A percentile compares a stretch with the other conserved stretches of the same genome.
These are phyloP conservation scores for Seriola aureovittata DNA, from an alignment of 2,113 vertebrate genomes.

Conservation along the genomic window DNA sequence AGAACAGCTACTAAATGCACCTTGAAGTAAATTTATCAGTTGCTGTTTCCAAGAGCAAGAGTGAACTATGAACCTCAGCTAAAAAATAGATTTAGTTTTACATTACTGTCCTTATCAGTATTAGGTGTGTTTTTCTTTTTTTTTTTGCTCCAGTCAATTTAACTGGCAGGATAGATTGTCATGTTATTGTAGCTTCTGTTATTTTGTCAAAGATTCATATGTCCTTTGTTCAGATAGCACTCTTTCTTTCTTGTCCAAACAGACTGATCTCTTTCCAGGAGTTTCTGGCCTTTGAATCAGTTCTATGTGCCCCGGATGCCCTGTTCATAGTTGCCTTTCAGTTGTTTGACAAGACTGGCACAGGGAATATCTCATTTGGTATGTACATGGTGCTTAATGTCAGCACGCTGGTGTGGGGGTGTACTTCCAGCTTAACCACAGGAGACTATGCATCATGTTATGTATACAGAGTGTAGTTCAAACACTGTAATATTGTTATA, in stretches of 20 bases:
- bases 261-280: constrained; percentile 99
- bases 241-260: constrained; percentile 76
- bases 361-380: constrained; percentile 96
- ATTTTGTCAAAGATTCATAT: constrained; percentile 26
- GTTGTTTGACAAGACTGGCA: constrained; percentile 96
- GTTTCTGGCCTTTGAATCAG: constrained; percentile 97
- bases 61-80: not conserved
- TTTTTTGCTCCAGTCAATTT: not conserved
- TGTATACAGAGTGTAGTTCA: constrained; percentile 12
- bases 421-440: not conserved
- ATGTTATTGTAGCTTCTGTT: not conserved
- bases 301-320: constrained; percentile 96
- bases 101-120: not conserved
- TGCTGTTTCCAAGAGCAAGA: constrained; percentile 9
- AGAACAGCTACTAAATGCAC: not conserved
- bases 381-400: constrained; percentile 77
- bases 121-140: too few relatives aligned
- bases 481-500: constrained; percentile 2
- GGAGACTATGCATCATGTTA: constrained; percentile 11
- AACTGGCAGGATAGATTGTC: not conserved
- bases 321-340: constrained; percentile 98
- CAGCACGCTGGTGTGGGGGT: constrained; percentile 12
- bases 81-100: not conserved
- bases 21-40: not conserved
- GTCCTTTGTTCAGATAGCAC: constrained; percentile 33